A percentile compares a stretch with the other conserved stretches of the same genome.
These are phyloP conservation scores for Alitta virens DNA, from an alignment of 2,888 invertebrate genomes.

Conservation along the genomic window DNA sequence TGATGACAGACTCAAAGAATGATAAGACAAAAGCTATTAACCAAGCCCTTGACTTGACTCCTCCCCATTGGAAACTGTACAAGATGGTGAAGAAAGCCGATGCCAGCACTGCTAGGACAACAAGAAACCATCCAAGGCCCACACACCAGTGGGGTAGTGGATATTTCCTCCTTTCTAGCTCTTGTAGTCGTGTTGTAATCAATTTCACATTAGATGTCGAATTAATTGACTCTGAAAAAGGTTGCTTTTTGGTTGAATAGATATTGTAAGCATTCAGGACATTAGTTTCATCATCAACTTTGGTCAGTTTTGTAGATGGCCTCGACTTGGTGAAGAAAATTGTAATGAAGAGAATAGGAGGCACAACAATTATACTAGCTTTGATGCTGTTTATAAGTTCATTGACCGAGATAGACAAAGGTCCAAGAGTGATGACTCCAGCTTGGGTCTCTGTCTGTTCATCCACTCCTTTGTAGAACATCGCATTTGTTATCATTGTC, in stretches of 20 bases:
- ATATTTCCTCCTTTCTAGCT: neutral
- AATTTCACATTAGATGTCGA: too few species aligned
- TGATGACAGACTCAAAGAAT: slow-evolving; percentile 1
- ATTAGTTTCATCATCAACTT: neutral
- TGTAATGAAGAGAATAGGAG: neutral
- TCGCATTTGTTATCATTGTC: slow-evolving; percentile 34
- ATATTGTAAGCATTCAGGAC: neutral
- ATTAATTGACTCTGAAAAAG: too few species aligned
- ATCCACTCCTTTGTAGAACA: neutral
- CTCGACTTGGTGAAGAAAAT: neutral
- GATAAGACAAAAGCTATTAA: neutral
- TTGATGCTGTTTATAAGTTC: neutral
- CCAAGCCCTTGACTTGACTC: neutral
- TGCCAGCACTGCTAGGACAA: neutral
- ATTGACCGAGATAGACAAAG: neutral
- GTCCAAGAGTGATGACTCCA: neutral
- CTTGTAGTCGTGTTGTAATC: too few species aligned
- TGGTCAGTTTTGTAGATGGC: slow-evolving; percentile 3
- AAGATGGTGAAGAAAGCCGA: slow-evolving; percentile 2
- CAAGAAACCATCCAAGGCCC: neutral
- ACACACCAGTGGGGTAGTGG: neutral
- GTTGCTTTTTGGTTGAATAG: neutral
- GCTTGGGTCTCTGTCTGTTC: neutral
- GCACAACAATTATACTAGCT: neutral
- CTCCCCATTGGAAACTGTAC: neutral